phyloP scores from a whole-genome alignment of 2,797 vertebrate species.

The Crocodylus rhombifer region DNA sequence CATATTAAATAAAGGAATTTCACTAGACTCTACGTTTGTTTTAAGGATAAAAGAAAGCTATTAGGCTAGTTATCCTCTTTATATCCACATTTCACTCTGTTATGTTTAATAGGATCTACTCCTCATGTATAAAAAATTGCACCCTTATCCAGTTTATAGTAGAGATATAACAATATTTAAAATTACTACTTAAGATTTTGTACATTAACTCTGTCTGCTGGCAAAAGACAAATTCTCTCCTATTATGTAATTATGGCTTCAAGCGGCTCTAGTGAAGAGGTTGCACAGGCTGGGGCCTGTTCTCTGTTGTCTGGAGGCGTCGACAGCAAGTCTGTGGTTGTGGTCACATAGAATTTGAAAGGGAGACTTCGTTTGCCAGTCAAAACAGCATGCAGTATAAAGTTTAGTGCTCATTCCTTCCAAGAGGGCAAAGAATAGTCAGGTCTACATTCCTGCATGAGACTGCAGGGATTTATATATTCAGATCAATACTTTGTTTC shows the following conservation, averaged over 20 bases:
- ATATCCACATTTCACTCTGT: constrained; percentile 37
- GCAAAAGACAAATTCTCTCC: constrained; percentile 73
- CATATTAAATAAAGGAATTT: constrained; percentile 20
- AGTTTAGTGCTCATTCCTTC: neutral
- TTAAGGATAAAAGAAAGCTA: constrained; percentile 42
- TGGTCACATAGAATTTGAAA: constrained; percentile 45
- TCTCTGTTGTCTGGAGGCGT: constrained; percentile 70
- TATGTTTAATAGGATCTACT: constrained; percentile 62
- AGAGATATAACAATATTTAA: constrained; percentile 65
- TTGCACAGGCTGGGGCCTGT: constrained; percentile 69
- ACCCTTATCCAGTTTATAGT: constrained; percentile 70
- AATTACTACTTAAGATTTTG: constrained; percentile 72
- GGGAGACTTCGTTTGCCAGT: constrained; percentile 32
- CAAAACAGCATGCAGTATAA: neutral
- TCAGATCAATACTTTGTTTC: neutral
- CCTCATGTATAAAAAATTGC: neutral
- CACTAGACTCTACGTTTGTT: constrained; percentile 49
- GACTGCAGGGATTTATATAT: neutral
- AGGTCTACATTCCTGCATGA: fast-evolving
- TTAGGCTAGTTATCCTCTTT: constrained; percentile 40
- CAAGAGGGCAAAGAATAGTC: neutral
- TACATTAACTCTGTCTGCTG: constrained; percentile 73
- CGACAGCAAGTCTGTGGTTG: constrained; percentile 64
- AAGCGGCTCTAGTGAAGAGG: constrained; percentile 70
- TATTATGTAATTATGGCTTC: constrained; percentile 76